These are phyloP conservation scores for Myrmecophaga tridactyla DNA, from an alignment of 2,113 vertebrate genomes.

Conservation along the genomic window DNA sequence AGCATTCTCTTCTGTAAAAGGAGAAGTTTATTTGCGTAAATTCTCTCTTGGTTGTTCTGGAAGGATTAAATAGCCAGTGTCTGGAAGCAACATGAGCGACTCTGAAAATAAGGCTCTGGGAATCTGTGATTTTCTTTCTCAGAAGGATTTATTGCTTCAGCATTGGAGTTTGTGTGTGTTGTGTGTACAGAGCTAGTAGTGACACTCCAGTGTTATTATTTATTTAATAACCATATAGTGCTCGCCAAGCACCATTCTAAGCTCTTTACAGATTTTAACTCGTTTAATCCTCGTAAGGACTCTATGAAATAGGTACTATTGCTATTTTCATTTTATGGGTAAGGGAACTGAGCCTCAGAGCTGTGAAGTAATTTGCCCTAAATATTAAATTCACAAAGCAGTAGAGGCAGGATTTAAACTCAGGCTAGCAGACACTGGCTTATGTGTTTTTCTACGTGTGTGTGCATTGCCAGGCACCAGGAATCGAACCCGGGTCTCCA, in stretches of 20 bases:
- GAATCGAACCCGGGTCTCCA: too few relatives aligned
- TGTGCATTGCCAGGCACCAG: too few relatives aligned
- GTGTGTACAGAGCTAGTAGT: background rate
- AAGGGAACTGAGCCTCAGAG: background rate
- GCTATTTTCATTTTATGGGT: background rate
- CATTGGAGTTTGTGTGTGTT: background rate
- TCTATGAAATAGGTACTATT: background rate
- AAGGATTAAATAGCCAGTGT: slow-evolving; percentile 67
- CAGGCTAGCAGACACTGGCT: background rate
- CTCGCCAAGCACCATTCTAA: background rate
- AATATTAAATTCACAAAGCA: background rate
- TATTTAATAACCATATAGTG: slow-evolving; percentile 40
- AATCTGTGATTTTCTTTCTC: slow-evolving; percentile 64
- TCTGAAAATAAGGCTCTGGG: slow-evolving; percentile 66
- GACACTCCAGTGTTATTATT: slow-evolving; percentile 5
- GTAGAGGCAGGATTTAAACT: background rate
- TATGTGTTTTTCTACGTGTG: background rate
- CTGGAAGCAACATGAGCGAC: slow-evolving; percentile 72
- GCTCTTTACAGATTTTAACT: slow-evolving; percentile 15
- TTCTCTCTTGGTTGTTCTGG: slow-evolving; percentile 62
- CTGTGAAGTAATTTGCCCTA: background rate
- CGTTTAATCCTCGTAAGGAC: background rate
- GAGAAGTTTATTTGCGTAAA: slow-evolving; percentile 71
- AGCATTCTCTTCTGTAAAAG: slow-evolving; percentile 68
- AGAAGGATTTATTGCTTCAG: slow-evolving; percentile 61